These are phyloP conservation scores for Chironomus striatipennis DNA, from an alignment of 1,140 invertebrate genomes.

Conservation along the genomic window DNA sequence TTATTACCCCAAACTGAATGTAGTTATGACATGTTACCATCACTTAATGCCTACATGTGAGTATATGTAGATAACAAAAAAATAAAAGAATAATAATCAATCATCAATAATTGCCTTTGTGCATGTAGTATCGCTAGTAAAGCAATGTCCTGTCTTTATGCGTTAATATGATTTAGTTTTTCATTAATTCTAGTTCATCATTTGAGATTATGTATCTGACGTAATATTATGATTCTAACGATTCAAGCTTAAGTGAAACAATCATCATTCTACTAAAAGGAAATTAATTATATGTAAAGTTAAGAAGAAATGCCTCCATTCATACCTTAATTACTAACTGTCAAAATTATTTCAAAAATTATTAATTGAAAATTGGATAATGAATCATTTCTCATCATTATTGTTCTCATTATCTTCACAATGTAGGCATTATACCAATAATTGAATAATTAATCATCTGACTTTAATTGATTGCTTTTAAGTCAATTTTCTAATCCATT, in stretches of 20 bases:
- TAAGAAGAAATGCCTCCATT: neutral
- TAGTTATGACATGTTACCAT: too few species aligned
- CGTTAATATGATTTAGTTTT: neutral
- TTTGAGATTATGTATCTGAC: too few species aligned
- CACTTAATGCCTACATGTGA: too few species aligned
- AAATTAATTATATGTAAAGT: too few species aligned
- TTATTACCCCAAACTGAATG: too few species aligned
- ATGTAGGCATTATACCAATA: neutral
- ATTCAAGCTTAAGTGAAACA: too few species aligned
- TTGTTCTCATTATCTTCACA: neutral
- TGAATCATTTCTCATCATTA: neutral
- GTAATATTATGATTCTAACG: too few species aligned
- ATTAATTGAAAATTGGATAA: constrained; percentile 10
- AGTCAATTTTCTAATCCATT: neutral
- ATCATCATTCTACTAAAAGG: too few species aligned
- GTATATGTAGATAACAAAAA: neutral
- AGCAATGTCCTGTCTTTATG: neutral
- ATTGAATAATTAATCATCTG: constrained; percentile 4
- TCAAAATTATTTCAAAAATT: constrained; percentile 9
- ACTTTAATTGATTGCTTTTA: constrained; percentile 3
- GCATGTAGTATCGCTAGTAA: neutral
- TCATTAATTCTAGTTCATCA: neutral
- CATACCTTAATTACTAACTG: neutral
- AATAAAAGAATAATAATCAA: too few species aligned
- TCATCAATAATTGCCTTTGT: constrained; percentile 4